phyloP scores from a whole-genome alignment of 2,797 vertebrate species.

The Cirrhinus molitorella region DNA sequence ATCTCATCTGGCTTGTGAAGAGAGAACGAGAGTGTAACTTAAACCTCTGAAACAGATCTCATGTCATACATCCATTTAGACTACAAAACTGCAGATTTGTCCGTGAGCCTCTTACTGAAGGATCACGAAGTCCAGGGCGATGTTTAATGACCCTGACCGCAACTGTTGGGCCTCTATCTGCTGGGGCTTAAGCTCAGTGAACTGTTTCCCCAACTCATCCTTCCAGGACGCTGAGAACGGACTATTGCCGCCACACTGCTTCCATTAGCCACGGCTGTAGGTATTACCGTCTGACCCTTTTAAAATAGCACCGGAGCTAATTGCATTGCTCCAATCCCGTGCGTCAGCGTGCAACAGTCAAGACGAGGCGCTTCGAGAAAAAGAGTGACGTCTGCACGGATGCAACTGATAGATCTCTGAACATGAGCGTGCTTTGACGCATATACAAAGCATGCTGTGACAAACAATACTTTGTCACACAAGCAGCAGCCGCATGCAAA shows the following conservation, averaged over 20 bases:
- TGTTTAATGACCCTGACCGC: conserved; percentile 57
- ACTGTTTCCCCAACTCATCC: conserved; percentile 58
- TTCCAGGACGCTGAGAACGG: conserved; percentile 6
- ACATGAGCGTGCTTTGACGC: neutral
- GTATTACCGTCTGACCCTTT: conserved; percentile 75
- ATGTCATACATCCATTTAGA: neutral
- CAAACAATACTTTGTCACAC: conserved; percentile 14
- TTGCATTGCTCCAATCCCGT: conserved; percentile 62
- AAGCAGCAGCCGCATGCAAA: conserved; percentile 52
- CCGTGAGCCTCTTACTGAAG: conserved; percentile 26
- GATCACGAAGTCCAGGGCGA: conserved; percentile 46
- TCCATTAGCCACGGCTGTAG: conserved; percentile 30
- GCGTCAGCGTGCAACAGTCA: conserved; percentile 37
- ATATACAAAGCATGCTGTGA: conserved; percentile 11
- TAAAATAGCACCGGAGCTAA: conserved; percentile 77
- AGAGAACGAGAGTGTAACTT: neutral
- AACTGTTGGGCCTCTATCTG: conserved; percentile 54
- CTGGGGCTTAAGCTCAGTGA: conserved; percentile 61
- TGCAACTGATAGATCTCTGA: conserved; percentile 12
- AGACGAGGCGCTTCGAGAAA: neutral
- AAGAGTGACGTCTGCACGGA: conserved; percentile 34
- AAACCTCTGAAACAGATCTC: conserved; percentile 12
- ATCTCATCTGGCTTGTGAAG: neutral
- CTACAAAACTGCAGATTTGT: conserved; percentile 17
- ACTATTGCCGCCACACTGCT: conserved; percentile 22